Evolutionary conservation across 2,113 vertebrate genomes (phyloP).

Genomic region (Hippocampus comes): DNA sequence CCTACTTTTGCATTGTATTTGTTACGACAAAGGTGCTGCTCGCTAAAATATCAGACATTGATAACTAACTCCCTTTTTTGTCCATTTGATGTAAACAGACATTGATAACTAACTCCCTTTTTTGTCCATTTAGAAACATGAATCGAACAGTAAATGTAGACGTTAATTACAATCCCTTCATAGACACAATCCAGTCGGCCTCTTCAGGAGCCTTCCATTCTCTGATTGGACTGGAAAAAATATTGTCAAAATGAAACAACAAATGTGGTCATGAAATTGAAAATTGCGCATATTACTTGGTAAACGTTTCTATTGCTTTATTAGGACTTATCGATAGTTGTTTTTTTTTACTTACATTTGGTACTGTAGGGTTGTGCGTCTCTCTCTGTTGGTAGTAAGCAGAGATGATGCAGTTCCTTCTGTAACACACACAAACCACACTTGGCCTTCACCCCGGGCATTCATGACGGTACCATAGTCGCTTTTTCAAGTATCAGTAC

Average conservation of each 20-base stretch:
- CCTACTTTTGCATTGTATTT: constrained; percentile 49
- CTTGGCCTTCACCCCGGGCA: too few species aligned
- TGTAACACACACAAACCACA: constrained; percentile 45
- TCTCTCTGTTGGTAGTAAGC: constrained; percentile 75
- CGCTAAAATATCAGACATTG: constrained; percentile 12
- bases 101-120: not conserved
- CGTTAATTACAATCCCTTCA: constrained; percentile 38
- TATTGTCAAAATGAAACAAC: constrained; percentile 9
- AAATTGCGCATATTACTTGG: not conserved
- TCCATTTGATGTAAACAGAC: constrained; percentile 18
- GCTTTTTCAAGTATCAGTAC: too few species aligned
- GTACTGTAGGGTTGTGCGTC: constrained; percentile 48
- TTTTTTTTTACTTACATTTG: constrained; percentile 60
- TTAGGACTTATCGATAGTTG: not conserved
- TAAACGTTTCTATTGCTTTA: not conserved
- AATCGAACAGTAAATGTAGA: constrained; percentile 37
- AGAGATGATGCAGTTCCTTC: constrained; percentile 76
- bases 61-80: constrained; percentile 12
- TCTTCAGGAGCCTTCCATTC: constrained; percentile 44
- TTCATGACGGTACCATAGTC: too few species aligned
- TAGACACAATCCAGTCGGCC: constrained; percentile 9
- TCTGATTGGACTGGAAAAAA: constrained; percentile 35
- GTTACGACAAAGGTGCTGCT: constrained; percentile 29
- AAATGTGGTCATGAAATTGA: not conserved
- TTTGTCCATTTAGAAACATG: constrained; percentile 43